phyloP scores from a whole-genome alignment of 2,888 invertebrate species.

The Agriopis marginaria region DNA sequence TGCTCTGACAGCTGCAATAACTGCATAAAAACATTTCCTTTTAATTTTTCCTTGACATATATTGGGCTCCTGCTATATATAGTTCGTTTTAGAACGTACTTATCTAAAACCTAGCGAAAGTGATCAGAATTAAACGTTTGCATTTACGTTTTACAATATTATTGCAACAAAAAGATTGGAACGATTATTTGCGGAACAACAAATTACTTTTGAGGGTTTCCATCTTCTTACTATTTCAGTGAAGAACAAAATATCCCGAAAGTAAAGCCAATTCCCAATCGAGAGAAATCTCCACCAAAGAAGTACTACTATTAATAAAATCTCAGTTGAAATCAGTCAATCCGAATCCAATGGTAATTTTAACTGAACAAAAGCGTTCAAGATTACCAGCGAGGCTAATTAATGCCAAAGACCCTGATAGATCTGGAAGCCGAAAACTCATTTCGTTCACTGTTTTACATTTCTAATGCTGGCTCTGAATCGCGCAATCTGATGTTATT shows the following conservation, averaged over 20 bases:
- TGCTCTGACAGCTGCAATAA: no score
- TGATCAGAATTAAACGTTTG: no score
- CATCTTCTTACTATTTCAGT: no score
- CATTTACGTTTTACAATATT: no score
- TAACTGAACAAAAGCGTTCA: conserved; percentile 49
- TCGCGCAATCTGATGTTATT: conserved; percentile 70
- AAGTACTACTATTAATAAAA: conserved; percentile 39
- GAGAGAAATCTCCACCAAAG: conserved; percentile 1
- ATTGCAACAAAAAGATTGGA: no score
- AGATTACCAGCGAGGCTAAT: conserved; percentile 59
- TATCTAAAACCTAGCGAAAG: no score
- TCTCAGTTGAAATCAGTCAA: conserved; percentile 41
- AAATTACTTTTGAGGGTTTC: no score
- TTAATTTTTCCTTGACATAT: no score
- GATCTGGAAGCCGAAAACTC: conserved; percentile 66
- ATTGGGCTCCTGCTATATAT: no score
- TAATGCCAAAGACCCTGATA: conserved; percentile 60
- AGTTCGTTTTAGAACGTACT: no score
- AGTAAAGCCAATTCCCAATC: conserved; percentile 7
- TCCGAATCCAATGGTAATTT: conserved; percentile 47
- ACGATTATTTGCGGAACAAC: no score
- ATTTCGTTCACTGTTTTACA: conserved; percentile 76
- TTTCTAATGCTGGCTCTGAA: conserved; percentile 67
- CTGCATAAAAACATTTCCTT: no score
- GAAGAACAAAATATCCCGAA: not conserved